Base-by-base conservation (phyloP, 2,888 invertebrate species). In the Trimorus sp. region DNA sequence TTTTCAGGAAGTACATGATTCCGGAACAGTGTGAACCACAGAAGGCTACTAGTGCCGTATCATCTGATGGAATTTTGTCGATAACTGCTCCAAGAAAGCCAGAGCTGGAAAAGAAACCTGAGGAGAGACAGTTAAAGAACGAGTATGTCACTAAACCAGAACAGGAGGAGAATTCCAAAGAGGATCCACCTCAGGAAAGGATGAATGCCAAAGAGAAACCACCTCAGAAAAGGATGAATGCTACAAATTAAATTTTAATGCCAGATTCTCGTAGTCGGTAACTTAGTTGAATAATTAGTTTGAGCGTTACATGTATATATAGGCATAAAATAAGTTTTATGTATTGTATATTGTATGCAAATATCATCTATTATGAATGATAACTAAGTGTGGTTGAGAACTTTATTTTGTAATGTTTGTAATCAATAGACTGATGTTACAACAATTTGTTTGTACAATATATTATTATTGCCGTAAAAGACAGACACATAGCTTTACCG, bases 21-120 rank as follows among this genome's bases (percentile, higher is more conserved):
- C 90, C 90, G 4, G 88, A 89, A 4, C 88, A 93, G 65, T 92
- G 92, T 70, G 49, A 54, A 69, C 94, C 95, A 14, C 94, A 95
- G 37, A 94, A 94, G 83, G 94, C 97, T 0, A 37, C 84, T 0
- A 87, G 86, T 42, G 79, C 95, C 0, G 92, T 97, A 36, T 97
- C 97, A 0, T 95, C 96, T 0, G 97, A 97, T 89, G 97, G 97
- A 2, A 94, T 97, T 45, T 92, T 97, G 65, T 96, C 96, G 0
- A 94, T 97, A 51, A 94, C 94, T 0, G 96, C 96, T 0, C 96
- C 96, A 0, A 95, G 95, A 88, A 93, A 93, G 79, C 26, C 26
- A 4, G 26, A 26, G 26, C 90, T 87, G 9, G 89, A 83, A 48
- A 66, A 79, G 40, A 69, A 82, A 0, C 89, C 89, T 6, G 71